Conservation (phyloP, 1,140 invertebrate species). For the Drosophila triauraria region DNA sequence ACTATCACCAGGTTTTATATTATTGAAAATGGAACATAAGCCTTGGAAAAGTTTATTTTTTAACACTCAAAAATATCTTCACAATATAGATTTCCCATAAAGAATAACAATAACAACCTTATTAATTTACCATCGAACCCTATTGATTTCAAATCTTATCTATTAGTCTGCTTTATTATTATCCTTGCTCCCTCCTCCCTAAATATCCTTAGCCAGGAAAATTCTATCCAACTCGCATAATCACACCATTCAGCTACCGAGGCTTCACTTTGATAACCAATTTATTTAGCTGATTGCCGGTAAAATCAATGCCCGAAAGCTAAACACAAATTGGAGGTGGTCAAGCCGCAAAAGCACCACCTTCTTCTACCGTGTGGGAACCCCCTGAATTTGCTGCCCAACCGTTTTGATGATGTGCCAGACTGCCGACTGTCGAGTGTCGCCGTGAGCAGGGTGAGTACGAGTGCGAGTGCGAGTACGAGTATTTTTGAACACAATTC, state of each 20-base stretch:
- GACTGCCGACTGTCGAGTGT: conserved; percentile 24
- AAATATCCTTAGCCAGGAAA: neutral
- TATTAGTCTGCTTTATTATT: conserved; percentile 9
- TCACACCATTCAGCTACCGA: conserved; percentile 11
- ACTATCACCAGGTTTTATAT: neutral
- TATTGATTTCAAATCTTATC: conserved; percentile 5
- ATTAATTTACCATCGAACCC: conserved; percentile 1
- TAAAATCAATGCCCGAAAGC: conserved; percentile 48
- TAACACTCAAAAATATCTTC: no score
- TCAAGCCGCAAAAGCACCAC: conserved; percentile 38
- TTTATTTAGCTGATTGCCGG: conserved; percentile 44
- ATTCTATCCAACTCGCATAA: neutral
- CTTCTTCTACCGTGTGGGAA: conserved; percentile 14
- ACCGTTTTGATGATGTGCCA: conserved; percentile 21
- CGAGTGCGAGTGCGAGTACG: conserved; percentile 21
- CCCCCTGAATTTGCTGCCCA: conserved; percentile 1
- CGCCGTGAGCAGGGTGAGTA: neutral
- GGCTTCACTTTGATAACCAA: conserved; percentile 41
- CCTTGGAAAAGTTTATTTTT: no score
- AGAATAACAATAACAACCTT: neutral
- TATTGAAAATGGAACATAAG: neutral
- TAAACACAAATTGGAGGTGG: conserved; percentile 44
- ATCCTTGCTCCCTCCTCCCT: neutral
- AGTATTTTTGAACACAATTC: conserved; percentile 68
- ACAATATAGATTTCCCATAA: neutral